A percentile compares a stretch with the other conserved stretches of the same genome.
Evolutionary conservation across 2,113 vertebrate genomes (phyloP).

Genomic region (Pterocles burchelli): DNA sequence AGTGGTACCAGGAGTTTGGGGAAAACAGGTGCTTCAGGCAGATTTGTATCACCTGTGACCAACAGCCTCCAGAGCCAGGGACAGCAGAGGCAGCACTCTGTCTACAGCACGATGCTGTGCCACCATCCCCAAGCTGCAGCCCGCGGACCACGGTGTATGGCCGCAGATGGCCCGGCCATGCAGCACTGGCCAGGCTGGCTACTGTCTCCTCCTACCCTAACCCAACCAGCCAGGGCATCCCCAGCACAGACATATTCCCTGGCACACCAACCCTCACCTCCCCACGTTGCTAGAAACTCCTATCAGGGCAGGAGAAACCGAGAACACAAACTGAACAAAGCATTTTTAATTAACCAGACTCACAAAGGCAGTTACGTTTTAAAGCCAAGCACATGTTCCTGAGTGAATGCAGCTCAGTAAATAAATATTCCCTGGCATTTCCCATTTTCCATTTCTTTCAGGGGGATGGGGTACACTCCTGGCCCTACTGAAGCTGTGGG

Average conservation of each 20-base stretch:
- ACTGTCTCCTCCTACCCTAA: not conserved
- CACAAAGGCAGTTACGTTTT: not conserved
- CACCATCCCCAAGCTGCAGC: not conserved
- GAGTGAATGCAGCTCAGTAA: not conserved
- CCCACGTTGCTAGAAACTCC: not conserved
- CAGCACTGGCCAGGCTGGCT: not conserved
- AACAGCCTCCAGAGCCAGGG: not conserved
- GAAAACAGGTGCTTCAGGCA: not conserved
- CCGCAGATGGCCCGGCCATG: not conserved
- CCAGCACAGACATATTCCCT: not conserved
- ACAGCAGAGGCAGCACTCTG: not conserved
- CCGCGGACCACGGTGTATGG: fast-evolving
- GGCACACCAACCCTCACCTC: not conserved
- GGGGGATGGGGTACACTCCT: not conserved
- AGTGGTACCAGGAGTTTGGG: not conserved
- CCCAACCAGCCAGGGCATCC: not conserved
- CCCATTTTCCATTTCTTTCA: not conserved
- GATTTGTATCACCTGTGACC: not conserved
- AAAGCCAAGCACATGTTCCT: not conserved
- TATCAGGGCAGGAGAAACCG: not conserved
- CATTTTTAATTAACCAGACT: not conserved
- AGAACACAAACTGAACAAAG: not conserved
- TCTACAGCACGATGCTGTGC: fast-evolving
- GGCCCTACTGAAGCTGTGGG: not conserved
- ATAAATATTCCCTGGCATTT: not conserved